Percentiles rank a stretch among this genome's conserved stretches.
Evolutionary conservation across 2,888 invertebrate species (phyloP).

Genomic region (Lasioglossum figueresi): DNA sequence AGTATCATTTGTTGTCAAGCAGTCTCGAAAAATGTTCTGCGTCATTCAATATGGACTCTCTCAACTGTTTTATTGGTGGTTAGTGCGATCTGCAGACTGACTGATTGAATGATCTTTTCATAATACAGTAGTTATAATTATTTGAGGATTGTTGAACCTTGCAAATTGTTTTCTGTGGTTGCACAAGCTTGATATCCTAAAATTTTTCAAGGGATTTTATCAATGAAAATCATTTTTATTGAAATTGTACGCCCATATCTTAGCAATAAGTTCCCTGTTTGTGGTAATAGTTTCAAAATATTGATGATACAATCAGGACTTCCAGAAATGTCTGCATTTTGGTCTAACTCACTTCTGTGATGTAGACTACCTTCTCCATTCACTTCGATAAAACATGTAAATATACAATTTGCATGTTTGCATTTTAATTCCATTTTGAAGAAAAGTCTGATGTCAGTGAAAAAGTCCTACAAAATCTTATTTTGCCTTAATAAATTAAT

Average conservation of each 20-base stretch:
- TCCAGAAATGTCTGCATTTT: neutral
- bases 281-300: neutral
- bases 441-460: neutral
- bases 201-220: neutral
- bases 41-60: conserved; percentile 3
- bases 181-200: neutral
- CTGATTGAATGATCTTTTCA: neutral
- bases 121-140: neutral
- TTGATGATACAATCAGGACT: neutral
- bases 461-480: neutral
- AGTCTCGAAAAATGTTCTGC: neutral
- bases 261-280: neutral
- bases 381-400: neutral
- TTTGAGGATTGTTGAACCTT: neutral
- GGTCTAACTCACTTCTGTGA: neutral
- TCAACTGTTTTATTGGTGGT: neutral
- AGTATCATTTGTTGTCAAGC: neutral
- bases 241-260: neutral
- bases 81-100: neutral
- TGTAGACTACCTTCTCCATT: neutral
- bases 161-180: neutral
- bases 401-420: no score
- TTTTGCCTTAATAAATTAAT: neutral
- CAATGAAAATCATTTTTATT: neutral
- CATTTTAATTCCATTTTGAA: neutral